Percentiles rank a stretch among this genome's conserved stretches.
Conservation (phyloP, 37 sponge, comb jelly and placozoan species). For the Amphimedon queenslandica region DNA sequence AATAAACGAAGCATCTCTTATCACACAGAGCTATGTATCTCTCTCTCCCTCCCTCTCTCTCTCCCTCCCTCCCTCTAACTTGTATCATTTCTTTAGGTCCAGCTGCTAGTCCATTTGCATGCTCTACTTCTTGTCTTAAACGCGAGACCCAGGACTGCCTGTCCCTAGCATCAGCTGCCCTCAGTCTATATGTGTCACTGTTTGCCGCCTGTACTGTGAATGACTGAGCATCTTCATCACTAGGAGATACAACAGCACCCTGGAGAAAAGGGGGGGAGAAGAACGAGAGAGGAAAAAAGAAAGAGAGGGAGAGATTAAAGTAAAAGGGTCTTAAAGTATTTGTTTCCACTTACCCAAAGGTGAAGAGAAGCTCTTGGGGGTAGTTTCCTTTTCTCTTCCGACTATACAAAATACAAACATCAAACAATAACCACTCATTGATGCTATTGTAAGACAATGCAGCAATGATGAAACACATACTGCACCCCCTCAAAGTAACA, state of each 20-base stretch:
- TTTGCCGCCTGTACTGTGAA: slow-evolving; percentile 72
- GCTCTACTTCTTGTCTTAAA: slow-evolving; percentile 53
- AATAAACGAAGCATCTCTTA: too few relatives aligned
- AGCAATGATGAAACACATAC: not conserved
- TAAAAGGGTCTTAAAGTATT: not conserved
- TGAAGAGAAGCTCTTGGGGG: slow-evolving; percentile 73
- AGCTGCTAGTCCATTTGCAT: slow-evolving; percentile 8
- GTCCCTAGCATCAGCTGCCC: slow-evolving; percentile 61
- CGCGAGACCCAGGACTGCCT: slow-evolving; percentile 75
- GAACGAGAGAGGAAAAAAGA: not conserved
- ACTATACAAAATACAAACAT: slow-evolving; percentile 22
- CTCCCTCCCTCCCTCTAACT: not conserved
- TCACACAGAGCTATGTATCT: too few relatives aligned
- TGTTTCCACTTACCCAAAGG: slow-evolving; percentile 46
- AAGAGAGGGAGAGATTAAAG: not conserved
- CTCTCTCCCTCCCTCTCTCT: too few relatives aligned
- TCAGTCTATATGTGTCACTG: slow-evolving; percentile 65
- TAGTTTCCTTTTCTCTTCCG: slow-evolving; percentile 51
- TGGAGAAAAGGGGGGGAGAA: not conserved
- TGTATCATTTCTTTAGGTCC: slow-evolving; percentile 5
- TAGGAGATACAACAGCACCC: slow-evolving; percentile 83
- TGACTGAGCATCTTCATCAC: slow-evolving; percentile 87
- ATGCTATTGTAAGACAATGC: not conserved
- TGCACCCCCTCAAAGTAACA: not conserved
- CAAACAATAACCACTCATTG: not conserved